phyloP scores from a whole-genome alignment of 2,797 vertebrate genomes.

The Salarias fasciatus region DNA sequence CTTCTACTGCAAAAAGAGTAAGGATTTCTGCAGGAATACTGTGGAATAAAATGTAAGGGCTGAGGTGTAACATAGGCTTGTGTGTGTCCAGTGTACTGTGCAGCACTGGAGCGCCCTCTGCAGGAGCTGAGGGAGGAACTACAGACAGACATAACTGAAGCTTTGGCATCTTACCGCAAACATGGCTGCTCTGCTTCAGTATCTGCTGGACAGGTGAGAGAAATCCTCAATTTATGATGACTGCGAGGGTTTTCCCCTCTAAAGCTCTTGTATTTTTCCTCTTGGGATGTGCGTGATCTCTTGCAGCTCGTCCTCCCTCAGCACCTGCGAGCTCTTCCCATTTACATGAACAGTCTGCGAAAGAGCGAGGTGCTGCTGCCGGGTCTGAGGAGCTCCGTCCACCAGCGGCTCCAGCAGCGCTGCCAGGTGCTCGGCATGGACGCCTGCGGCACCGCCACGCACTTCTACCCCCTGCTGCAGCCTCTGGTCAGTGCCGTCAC shows the following conservation, averaged over 20 bases:
- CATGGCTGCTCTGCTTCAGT: slow-evolving; percentile 80
- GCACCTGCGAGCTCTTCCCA: slow-evolving; percentile 80
- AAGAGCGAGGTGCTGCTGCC: slow-evolving; percentile 86
- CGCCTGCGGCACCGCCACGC: slow-evolving; percentile 62
- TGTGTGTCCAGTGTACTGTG: slow-evolving; percentile 75
- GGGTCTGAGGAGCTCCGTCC: slow-evolving; percentile 79
- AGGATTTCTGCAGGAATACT: slow-evolving; percentile 1
- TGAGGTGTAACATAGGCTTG: too few relatives aligned
- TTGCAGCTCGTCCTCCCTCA: slow-evolving; percentile 83
- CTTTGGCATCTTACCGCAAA: slow-evolving; percentile 81
- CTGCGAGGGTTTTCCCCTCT: too few relatives aligned
- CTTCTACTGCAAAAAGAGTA: slow-evolving; percentile 86
- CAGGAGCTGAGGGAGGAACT: slow-evolving; percentile 83
- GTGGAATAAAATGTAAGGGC: too few relatives aligned
- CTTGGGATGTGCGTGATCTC: neutral
- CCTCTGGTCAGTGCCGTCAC: slow-evolving; percentile 71
- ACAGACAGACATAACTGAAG: slow-evolving; percentile 77
- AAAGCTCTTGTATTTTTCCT: neutral
- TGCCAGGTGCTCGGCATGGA: slow-evolving; percentile 81
- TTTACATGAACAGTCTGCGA: slow-evolving; percentile 84
- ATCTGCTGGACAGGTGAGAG: slow-evolving; percentile 79
- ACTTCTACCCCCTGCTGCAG: slow-evolving; percentile 83
- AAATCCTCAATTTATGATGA: too few relatives aligned
- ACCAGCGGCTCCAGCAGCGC: slow-evolving; percentile 80
- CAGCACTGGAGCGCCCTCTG: slow-evolving; percentile 75